Base-by-base conservation (phyloP, 30 jellyfish, hydroid and myxozoan species). In the Euphysa ruthae region DNA sequence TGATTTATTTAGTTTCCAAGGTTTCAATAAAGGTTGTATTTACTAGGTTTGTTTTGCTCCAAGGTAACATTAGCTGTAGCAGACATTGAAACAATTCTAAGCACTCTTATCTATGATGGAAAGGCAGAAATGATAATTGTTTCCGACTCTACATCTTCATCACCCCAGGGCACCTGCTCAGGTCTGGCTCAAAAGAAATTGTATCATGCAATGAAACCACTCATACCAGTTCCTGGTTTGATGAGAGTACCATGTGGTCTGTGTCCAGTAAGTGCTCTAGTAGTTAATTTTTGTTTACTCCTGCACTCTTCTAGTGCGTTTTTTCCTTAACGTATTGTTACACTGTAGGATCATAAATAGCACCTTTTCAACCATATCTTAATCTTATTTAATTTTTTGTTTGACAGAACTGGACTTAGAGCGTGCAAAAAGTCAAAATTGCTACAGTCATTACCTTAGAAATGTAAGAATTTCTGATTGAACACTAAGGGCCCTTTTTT, bases 161-260 rank as follows among this genome's bases (percentile, higher is more conserved):
- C 77, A 7, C 0, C 57, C 43, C 75, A 74, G 19, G 30, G 58
- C 28, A 30, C 84, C 15, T 87, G 75, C 6, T 56, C 81, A 16
- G 82, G 79, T 3, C 70, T 64, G 20, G 66, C 49, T 14, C 96
- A 85, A 68, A 88, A 74, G 69, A 80, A 69, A 44, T 69, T 88
- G 22, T 88, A 58, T 70, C 75, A 84, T 20, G 91, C 95, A 4
- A 70, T 81, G 1, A 79, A 81, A 52, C 81, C 93, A 1, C 21
- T 88, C 61, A 1, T 88, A 19, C 94, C 94, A 14, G 92, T 70
- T 4, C 64, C 95, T 10, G 97, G 97, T 0, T 49, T 88, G 27
- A 79, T 88, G 93, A 64, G 84, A 64, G 87, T 88, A 14, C 97
- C 97, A 0, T 88, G 97, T 63, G 97, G 97, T 25, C 80, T 80